A percentile compares a stretch with the other conserved stretches of the same genome.
phyloP scores from a whole-genome alignment of 2,113 vertebrate species.

The Ellobius talpinus region DNA sequence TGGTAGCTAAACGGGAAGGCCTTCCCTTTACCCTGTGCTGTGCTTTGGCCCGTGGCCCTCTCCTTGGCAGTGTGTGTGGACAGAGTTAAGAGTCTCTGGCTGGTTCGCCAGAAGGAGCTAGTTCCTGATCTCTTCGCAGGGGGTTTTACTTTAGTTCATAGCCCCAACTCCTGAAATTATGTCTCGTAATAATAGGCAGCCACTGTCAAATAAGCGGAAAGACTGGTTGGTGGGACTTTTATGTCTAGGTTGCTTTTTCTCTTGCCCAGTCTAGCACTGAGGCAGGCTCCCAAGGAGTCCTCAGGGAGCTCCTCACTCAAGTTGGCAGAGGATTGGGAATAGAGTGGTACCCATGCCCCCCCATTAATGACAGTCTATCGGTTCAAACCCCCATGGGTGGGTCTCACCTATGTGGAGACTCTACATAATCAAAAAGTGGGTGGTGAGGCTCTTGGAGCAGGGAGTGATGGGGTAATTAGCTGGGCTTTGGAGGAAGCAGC shows the following conservation, averaged over 20 bases:
- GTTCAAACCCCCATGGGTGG: background rate
- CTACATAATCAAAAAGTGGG: slow-evolving; percentile 45
- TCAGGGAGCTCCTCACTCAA: background rate
- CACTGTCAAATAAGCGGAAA: background rate
- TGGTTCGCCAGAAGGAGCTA: accelerated
- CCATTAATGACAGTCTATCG: background rate
- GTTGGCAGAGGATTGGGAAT: background rate
- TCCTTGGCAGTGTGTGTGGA: background rate
- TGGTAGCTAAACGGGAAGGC: background rate
- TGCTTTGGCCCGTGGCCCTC: background rate
- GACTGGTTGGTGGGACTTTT: background rate
- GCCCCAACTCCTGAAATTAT: background rate
- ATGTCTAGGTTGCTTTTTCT: background rate
- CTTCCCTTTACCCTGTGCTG: background rate
- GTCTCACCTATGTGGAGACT: background rate
- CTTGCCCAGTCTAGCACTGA: background rate
- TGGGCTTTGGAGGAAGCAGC: slow-evolving; percentile 54
- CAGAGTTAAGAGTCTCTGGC: background rate
- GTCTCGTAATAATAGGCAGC: background rate
- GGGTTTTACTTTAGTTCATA: background rate
- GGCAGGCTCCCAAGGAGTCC: background rate
- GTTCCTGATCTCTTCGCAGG: background rate
- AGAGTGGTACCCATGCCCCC: background rate
- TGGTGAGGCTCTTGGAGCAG: slow-evolving; percentile 51
- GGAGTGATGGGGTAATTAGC: background rate